Percentiles rank a stretch among this genome's conserved stretches.
These are phyloP conservation scores for Lagria hirta DNA, from an alignment of 2,888 invertebrate genomes.

Conservation along the genomic window DNA sequence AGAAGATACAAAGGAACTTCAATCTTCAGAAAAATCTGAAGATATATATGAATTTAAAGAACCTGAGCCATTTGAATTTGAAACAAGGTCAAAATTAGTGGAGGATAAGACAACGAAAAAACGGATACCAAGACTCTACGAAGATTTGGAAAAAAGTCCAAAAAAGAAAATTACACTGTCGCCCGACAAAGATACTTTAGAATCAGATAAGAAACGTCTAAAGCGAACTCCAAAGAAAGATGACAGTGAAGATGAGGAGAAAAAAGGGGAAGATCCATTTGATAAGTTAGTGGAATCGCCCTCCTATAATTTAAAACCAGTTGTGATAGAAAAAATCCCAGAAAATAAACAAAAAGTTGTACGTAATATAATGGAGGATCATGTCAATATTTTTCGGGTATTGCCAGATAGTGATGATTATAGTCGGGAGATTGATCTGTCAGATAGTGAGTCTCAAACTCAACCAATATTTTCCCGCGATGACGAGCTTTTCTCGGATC, in stretches of 20 bases:
- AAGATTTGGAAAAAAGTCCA: conserved; percentile 49
- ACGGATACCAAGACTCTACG: conserved; percentile 49
- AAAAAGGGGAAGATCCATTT: conserved; percentile 54
- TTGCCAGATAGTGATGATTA: conserved; percentile 56
- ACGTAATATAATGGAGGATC: conserved; percentile 47
- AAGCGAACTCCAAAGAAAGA: conserved; percentile 32
- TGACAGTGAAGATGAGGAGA: conserved; percentile 45
- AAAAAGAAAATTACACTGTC: conserved; percentile 43
- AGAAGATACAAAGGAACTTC: conserved; percentile 41
- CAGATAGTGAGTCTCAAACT: conserved; percentile 63
- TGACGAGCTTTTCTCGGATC: conserved; percentile 63
- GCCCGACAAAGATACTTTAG: conserved; percentile 32
- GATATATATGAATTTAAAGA: conserved; percentile 89
- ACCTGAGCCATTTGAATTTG: conserved; percentile 84
- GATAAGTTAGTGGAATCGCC: conserved; percentile 57
- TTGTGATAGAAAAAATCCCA: conserved; percentile 32
- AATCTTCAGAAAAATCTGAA: conserved; percentile 46
- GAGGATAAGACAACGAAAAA: conserved; percentile 50
- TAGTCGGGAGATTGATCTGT: conserved; percentile 61
- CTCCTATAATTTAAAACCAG: conserved; percentile 55
- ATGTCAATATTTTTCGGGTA: conserved; percentile 53
- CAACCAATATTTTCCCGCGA: conserved; percentile 63
- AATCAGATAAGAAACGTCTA: conserved; percentile 35
- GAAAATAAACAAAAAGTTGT: conserved; percentile 36
- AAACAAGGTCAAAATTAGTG: conserved; percentile 59